Conservation (phyloP, 2,113 vertebrate genomes). For the Candoia aspera region DNA sequence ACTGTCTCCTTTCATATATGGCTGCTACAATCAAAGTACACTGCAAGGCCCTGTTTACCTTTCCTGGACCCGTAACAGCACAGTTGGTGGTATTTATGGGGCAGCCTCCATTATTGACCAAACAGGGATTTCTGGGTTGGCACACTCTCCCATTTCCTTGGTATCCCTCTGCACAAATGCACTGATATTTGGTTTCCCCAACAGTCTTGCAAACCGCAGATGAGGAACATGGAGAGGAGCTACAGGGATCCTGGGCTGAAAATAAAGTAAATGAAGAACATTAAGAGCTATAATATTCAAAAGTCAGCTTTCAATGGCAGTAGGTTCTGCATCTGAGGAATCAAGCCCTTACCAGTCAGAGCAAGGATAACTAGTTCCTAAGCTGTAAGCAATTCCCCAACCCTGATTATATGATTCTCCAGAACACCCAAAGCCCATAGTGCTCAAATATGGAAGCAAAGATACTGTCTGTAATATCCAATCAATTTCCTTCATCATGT, state of each 20-base stretch:
- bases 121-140: constrained; percentile 83
- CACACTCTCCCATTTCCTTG: constrained; percentile 86
- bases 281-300: neutral
- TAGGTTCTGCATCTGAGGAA: neutral
- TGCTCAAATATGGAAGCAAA: neutral
- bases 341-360: neutral
- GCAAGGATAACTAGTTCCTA: neutral
- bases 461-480: neutral
- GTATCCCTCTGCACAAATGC: constrained; percentile 81
- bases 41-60: constrained; percentile 71
- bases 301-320: neutral
- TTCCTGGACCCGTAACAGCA: constrained; percentile 76
- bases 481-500: neutral
- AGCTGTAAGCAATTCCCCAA: neutral
- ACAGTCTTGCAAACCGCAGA: constrained; percentile 77
- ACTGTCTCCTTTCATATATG: neutral
- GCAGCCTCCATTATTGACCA: constrained; percentile 83
- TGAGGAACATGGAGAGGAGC: constrained; percentile 74
- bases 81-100: constrained; percentile 83
- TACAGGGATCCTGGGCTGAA: constrained; percentile 76
- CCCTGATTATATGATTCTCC: neutral
- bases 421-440: neutral
- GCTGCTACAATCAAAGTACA: neutral
- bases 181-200: constrained; percentile 71
- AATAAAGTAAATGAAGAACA: neutral